phyloP scores from a whole-genome alignment of 2,113 vertebrate species.

The Myotis lucifugus region DNA sequence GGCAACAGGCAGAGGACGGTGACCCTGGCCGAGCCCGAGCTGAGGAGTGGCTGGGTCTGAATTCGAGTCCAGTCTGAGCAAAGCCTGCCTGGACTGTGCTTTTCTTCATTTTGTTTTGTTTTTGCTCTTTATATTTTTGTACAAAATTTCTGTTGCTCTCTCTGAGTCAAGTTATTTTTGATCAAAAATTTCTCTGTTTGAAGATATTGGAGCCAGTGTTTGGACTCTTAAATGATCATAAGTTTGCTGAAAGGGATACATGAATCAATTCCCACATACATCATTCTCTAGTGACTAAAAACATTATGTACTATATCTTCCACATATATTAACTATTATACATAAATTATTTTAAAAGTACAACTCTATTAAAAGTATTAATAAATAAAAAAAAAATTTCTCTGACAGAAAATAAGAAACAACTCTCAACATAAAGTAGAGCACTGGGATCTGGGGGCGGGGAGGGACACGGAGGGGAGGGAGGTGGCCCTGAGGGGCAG shows the following conservation, averaged over 20 bases:
- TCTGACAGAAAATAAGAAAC: conserved; percentile 27
- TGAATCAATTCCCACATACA: neutral
- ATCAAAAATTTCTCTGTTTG: neutral
- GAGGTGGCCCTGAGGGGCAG: neutral
- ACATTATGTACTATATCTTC: neutral
- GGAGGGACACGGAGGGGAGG: neutral
- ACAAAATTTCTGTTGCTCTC: conserved; percentile 10
- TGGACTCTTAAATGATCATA: neutral
- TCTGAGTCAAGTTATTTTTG: conserved; percentile 64
- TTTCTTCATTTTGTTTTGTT: conserved; percentile 33
- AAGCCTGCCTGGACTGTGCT: neutral
- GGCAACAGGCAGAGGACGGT: neutral
- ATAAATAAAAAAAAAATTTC: conserved; percentile 6
- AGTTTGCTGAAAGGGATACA: neutral
- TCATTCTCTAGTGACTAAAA: neutral
- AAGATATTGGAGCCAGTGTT: neutral
- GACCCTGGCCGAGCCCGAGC: neutral
- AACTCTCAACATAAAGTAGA: conserved; percentile 63
- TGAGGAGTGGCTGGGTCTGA: neutral
- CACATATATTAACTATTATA: neutral
- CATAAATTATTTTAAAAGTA: neutral
- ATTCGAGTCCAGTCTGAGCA: neutral
- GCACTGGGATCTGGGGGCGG: neutral
- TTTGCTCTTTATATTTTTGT: conserved; percentile 43
- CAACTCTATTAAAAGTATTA: neutral